Evolutionary conservation across 1,140 invertebrate species (phyloP).

Genomic region (Cotesia typhae): DNA sequence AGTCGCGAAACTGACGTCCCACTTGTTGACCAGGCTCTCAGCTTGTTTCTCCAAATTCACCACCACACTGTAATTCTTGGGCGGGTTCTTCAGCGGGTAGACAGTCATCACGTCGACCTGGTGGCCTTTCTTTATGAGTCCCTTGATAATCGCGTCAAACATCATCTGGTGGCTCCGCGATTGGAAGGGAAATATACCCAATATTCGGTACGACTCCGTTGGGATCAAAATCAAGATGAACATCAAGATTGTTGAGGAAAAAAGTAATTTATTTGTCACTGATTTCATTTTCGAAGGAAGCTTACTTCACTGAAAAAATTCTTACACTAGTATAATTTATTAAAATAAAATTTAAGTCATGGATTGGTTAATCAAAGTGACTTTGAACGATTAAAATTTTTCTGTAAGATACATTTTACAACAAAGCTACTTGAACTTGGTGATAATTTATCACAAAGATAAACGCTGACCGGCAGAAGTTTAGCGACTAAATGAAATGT

Average conservation of each 20-base stretch:
- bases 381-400: too few relatives aligned
- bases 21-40: slow-evolving; percentile 29
- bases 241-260: background rate
- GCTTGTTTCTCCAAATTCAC: slow-evolving; percentile 44
- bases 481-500: too few relatives aligned
- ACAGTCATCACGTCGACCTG: slow-evolving; percentile 57
- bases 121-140: slow-evolving; percentile 64
- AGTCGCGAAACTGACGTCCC: slow-evolving; percentile 33
- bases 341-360: too few relatives aligned
- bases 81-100: slow-evolving; percentile 47
- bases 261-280: background rate
- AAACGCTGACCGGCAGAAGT: too few relatives aligned
- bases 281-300: background rate
- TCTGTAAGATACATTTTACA: too few relatives aligned
- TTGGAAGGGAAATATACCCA: slow-evolving; percentile 63
- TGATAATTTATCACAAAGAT: too few relatives aligned
- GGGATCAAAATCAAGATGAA: background rate
- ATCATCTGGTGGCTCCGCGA: slow-evolving; percentile 63
- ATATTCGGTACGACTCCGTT: slow-evolving; percentile 51
- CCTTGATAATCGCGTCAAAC: slow-evolving; percentile 59
- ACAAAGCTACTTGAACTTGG: too few relatives aligned
- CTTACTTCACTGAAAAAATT: background rate
- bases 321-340: background rate
- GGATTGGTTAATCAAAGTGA: too few relatives aligned
- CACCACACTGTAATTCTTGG: slow-evolving; percentile 52